Percentiles rank a stretch among this genome's conserved stretches.
These are phyloP conservation scores for Trissonchulus sp. DNA, from an alignment of 2,888 invertebrate genomes.

Conservation along the genomic window DNA sequence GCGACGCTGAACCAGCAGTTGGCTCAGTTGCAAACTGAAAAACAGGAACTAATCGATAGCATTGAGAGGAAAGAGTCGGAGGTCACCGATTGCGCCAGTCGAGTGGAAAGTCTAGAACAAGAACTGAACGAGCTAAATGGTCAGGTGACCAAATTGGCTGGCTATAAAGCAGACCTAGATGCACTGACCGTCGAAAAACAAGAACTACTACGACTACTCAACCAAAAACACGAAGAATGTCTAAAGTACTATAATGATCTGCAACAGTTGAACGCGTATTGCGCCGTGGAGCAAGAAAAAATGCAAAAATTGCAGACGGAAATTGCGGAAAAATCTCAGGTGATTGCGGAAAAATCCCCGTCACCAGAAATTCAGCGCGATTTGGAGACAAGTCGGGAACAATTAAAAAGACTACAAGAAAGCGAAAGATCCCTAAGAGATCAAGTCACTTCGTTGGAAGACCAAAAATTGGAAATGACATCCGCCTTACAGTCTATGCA, in stretches of 20 bases:
- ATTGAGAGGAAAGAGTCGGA: not conserved
- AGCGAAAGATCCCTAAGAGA: not conserved
- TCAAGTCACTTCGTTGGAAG: not conserved
- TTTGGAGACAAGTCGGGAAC: not conserved
- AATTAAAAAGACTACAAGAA: not conserved
- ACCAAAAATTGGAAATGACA: not conserved
- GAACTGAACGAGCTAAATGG: too few species aligned
- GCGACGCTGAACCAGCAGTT: too few species aligned
- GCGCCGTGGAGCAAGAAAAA: not conserved
- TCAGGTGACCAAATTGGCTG: too few species aligned
- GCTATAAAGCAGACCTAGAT: too few species aligned
- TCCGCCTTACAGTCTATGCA: not conserved
- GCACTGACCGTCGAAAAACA: slow-evolving; percentile 37
- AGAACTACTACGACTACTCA: slow-evolving; percentile 58
- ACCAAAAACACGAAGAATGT: slow-evolving; percentile 76
- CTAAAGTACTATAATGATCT: slow-evolving; percentile 77
- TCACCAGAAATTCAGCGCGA: not conserved
- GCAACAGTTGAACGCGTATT: slow-evolving; percentile 62
- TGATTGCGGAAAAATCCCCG: not conserved
- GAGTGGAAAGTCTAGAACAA: too few species aligned
- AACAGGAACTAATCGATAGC: not conserved
- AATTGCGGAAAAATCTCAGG: not conserved
- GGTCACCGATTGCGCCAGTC: too few species aligned
- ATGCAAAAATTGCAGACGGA: too few species aligned
- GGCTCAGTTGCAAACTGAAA: not conserved